Conservation (phyloP, 1,140 invertebrate species). For the Bombus sylvicola region DNA sequence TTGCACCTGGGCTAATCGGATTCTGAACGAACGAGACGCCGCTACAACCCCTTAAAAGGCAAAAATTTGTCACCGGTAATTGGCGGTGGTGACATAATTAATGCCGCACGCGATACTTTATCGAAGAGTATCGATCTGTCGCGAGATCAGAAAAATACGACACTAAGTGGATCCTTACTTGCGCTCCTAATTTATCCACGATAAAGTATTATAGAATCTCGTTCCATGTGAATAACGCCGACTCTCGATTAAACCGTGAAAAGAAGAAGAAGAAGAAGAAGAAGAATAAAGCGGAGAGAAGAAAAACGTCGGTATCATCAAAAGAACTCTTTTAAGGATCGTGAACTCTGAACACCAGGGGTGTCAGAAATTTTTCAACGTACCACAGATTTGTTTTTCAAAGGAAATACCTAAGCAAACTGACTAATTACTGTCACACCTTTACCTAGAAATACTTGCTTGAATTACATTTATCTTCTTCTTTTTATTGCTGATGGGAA, state of each 20-base stretch:
- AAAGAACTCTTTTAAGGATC: neutral
- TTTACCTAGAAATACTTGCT: neutral
- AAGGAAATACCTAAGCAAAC: neutral
- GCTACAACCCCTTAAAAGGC: neutral
- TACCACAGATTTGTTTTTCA: neutral
- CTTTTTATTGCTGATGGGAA: neutral
- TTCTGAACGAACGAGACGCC: constrained; percentile 6
- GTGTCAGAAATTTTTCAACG: neutral
- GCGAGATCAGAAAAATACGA: neutral
- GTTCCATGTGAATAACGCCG: neutral
- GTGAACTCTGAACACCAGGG: too few relatives aligned
- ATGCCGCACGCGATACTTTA: neutral
- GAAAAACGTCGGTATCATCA: neutral
- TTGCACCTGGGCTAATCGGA: neutral
- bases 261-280: neutral
- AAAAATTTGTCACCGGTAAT: constrained; percentile 22
- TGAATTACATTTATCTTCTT: neutral
- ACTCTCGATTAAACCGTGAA: constrained; percentile 32
- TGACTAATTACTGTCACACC: neutral
- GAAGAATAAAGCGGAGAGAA: neutral
- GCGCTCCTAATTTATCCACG: constrained; percentile 41
- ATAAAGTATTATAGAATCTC: neutral
- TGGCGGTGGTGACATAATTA: neutral
- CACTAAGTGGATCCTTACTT: constrained; percentile 28
- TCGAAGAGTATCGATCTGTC: neutral